These are phyloP conservation scores for Equus przewalskii DNA, from an alignment of 2,113 vertebrate genomes.

Conservation along the genomic window DNA sequence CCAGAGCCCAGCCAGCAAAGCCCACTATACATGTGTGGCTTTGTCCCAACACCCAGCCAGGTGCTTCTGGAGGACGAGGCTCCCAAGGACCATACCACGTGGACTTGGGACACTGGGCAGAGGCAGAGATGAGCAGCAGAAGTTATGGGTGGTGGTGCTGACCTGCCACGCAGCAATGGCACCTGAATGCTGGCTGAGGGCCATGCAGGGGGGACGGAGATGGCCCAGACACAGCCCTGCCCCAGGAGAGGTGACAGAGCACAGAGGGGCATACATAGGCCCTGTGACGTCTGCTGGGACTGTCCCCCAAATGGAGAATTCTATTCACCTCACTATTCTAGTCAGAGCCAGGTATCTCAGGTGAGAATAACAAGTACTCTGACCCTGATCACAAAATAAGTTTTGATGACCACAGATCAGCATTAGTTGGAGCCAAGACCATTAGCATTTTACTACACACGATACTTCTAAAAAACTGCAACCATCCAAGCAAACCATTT, in stretches of 20 bases:
- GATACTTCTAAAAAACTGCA: not conserved
- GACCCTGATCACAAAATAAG: not conserved
- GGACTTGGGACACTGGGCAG: accelerated
- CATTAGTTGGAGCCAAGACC: not conserved
- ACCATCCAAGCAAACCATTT: not conserved
- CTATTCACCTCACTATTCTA: not conserved
- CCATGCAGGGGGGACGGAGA: accelerated
- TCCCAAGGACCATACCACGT: not conserved
- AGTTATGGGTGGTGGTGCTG: accelerated
- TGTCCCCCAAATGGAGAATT: too few species aligned
- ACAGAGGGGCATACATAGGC: not conserved
- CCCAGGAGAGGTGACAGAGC: not conserved
- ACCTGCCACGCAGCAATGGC: accelerated
- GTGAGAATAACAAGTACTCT: not conserved
- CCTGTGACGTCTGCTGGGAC: too few species aligned
- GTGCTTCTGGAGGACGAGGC: not conserved
- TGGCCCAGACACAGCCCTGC: not conserved
- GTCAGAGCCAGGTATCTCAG: not conserved
- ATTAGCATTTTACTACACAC: not conserved
- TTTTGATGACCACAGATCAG: not conserved
- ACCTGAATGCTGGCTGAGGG: accelerated
- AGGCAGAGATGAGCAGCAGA: not conserved
- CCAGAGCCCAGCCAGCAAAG: not conserved
- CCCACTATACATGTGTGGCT: accelerated
- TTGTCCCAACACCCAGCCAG: not conserved